Conservation (phyloP, 2,888 invertebrate species). For the Gonocerus acuteangulatus region DNA sequence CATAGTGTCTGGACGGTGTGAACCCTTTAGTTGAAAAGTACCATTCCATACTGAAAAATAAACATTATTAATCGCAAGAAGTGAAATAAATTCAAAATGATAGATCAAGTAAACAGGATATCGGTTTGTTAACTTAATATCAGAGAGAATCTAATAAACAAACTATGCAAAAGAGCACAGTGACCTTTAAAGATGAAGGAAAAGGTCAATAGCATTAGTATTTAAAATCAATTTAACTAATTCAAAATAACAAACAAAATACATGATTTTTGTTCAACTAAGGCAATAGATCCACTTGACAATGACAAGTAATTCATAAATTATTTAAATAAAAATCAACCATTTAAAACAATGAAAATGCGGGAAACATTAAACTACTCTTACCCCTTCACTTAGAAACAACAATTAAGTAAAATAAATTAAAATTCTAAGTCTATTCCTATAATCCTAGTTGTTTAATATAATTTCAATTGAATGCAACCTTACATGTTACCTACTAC, state of each 20-base stretch:
- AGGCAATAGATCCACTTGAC: too few species aligned
- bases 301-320: neutral
- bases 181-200: too few species aligned
- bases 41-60: constrained; percentile 34
- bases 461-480: constrained; percentile 8
- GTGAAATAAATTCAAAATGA: neutral
- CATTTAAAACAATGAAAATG: neutral
- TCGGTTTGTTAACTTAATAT: too few species aligned
- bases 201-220: too few species aligned
- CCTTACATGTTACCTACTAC: constrained; percentile 26
- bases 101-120: neutral
- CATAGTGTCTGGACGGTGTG: constrained; percentile 34
- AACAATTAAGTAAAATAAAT: neutral
- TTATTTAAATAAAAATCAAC: neutral
- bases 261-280: too few species aligned
- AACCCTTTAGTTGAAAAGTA: constrained; percentile 23
- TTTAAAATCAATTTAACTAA: too few species aligned
- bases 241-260: too few species aligned
- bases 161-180: too few species aligned
- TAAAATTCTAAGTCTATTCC: neutral
- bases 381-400: neutral
- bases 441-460: neutral
- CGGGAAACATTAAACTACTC: neutral
- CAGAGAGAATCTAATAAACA: too few species aligned
- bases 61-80: neutral